These are phyloP conservation scores for Aurelia aurita DNA, from an alignment of 30 jellyfish, hydroid and myxozoan genomes.

Conservation along the genomic window DNA sequence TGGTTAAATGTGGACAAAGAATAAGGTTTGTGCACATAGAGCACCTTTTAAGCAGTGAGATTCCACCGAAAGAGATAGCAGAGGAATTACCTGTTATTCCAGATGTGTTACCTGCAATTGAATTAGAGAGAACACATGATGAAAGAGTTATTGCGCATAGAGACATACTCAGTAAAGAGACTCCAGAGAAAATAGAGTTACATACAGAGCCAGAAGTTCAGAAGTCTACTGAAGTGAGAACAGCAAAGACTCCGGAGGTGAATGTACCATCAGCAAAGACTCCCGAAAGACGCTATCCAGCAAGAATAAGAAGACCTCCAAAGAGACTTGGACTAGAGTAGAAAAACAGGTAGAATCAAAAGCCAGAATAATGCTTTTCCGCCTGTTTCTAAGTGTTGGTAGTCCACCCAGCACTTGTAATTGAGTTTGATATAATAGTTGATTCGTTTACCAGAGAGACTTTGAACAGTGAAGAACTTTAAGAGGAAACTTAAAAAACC, in stretches of 20 bases:
- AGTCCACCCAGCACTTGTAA: constrained; percentile 63
- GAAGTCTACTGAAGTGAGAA: constrained; percentile 43
- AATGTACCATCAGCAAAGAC: constrained; percentile 25
- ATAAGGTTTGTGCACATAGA: constrained; percentile 48
- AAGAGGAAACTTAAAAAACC: neutral
- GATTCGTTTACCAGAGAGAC: constrained; percentile 4
- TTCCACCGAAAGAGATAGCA: constrained; percentile 54
- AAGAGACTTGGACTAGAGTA: constrained; percentile 50
- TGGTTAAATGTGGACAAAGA: constrained; percentile 34
- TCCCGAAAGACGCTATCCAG: constrained; percentile 29
- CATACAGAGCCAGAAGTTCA: constrained; percentile 41
- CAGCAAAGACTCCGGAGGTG: constrained; percentile 59
- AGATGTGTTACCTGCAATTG: constrained; percentile 33
- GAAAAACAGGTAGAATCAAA: constrained; percentile 42
- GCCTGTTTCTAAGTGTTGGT: constrained; percentile 4
- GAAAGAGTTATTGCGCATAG: constrained; percentile 39
- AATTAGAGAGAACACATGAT: constrained; percentile 51
- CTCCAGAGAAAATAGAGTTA: constrained; percentile 52
- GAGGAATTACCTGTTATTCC: constrained; percentile 52
- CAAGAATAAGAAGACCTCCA: constrained; percentile 50
- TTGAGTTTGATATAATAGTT: constrained; percentile 50
- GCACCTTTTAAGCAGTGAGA: constrained; percentile 45
- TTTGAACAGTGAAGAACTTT: constrained; percentile 32
- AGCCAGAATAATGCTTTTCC: constrained; percentile 46
- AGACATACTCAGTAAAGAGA: constrained; percentile 45